Percentiles rank a stretch among this genome's conserved stretches.
Conservation (phyloP, 2,888 invertebrate genomes). For the Julus scanicus region DNA sequence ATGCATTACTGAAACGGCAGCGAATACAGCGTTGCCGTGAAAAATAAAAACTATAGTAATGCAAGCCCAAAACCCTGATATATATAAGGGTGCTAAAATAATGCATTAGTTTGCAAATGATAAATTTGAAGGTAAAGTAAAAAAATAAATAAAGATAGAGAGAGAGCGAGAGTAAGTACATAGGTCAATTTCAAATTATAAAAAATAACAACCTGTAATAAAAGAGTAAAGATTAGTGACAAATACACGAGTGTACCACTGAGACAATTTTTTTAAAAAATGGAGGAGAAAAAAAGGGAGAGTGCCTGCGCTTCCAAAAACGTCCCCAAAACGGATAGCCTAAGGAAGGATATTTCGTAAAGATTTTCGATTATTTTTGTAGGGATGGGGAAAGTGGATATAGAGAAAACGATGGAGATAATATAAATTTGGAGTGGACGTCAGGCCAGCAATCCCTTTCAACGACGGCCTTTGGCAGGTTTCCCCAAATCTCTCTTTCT, state of each 20-base stretch:
- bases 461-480: not conserved
- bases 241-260: not conserved
- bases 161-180: not conserved
- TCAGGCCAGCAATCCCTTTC: slow-evolving; percentile 22
- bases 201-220: slow-evolving; percentile 37
- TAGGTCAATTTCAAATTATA: not conserved
- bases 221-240: slow-evolving; percentile 25
- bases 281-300: not conserved
- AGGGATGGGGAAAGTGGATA: not conserved
- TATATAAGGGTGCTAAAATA: not conserved
- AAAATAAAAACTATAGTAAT: not conserved
- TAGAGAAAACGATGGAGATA: not conserved
- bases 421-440: slow-evolving; percentile 1
- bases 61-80: slow-evolving; percentile 12
- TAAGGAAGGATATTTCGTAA: slow-evolving; percentile 48
- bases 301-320: slow-evolving; percentile 44
- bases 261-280: not conserved
- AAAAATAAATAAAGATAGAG: not conserved
- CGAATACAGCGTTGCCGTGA: not conserved
- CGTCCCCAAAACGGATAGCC: slow-evolving; percentile 46
- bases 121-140: not conserved
- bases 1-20: slow-evolving; percentile 14
- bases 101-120: slow-evolving; percentile 40
- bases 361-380: slow-evolving; percentile 32
- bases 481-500: not conserved